Conservation (phyloP, 2,797 vertebrate genomes). For the Hippopotamyrus pictus region DNA sequence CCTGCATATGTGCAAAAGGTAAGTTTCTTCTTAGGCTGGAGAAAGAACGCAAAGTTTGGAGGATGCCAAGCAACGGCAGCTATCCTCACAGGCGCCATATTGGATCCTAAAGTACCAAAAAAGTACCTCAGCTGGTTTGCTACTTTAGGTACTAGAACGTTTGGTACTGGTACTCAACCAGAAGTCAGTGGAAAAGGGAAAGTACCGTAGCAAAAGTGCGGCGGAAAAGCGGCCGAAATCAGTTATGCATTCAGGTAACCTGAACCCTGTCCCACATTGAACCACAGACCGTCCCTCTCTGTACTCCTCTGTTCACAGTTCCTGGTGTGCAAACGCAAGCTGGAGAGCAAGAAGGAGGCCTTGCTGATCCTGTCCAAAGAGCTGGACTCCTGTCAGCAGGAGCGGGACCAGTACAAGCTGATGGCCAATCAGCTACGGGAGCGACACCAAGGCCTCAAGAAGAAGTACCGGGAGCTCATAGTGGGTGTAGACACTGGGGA, state of each 20-base stretch:
- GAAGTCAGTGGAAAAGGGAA: not conserved
- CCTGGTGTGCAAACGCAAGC: conserved; percentile 85
- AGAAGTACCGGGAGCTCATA: conserved; percentile 90
- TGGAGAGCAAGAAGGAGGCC: conserved; percentile 96
- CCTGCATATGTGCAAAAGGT: not conserved
- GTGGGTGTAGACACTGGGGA: conserved; percentile 58
- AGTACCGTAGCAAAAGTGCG: not conserved
- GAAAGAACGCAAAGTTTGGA: not conserved
- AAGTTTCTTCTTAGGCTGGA: not conserved
- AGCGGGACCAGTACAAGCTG: conserved; percentile 92
- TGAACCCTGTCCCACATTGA: not conserved
- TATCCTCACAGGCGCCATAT: not conserved
- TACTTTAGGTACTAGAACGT: not conserved
- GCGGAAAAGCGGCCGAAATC: not conserved
- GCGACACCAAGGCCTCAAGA: conserved; percentile 88
- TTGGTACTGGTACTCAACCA: not conserved
- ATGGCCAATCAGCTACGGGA: conserved; percentile 97
- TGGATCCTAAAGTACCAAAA: not conserved
- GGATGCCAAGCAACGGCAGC: not conserved
- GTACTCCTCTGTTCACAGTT: conserved; percentile 61
- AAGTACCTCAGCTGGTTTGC: not conserved
- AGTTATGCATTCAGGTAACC: not conserved
- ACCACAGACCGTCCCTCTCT: too few relatives aligned
- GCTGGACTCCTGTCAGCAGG: conserved; percentile 92
- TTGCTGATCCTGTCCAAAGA: conserved; percentile 94